Base-by-base conservation (phyloP, 2,113 vertebrate species). In the Nycticorax nycticorax region DNA sequence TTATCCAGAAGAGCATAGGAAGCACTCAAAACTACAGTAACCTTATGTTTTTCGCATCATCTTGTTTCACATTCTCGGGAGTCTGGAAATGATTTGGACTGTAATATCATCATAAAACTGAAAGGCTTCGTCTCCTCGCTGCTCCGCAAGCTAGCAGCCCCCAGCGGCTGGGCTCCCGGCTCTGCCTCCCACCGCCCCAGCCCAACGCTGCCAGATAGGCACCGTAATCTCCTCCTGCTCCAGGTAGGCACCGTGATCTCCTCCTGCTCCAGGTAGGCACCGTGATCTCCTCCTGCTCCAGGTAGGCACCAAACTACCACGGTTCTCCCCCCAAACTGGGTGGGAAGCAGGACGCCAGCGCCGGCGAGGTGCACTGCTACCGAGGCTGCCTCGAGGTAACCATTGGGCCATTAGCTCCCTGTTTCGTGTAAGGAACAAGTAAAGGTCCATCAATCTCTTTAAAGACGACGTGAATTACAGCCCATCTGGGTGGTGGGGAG, bases 11-110 rank as follows among this genome's bases (percentile, higher is more conserved):
- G 81, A 88, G 71, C 57, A 79, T 0, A 1, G 72, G 43, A 80
- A 81, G 45, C 16, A 20, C 90, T 88, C 74, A 56, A 16, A 95
- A 92, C 88, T 66, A 12, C 2, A 16, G 14, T 2, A 22, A 78
- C 77, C 85, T 94, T 20, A 82, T 82, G 89, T 55, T 96, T 95
- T 95, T 88, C 92, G 85, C 94, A 96, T 96, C 93, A 91, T 81
- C 94, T 84, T 94, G 84, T 68, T 89, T 89, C 92, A 59, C 67
- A 26, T 93, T 56, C 75, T 80, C 2, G 1, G 48, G 76, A 93
- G 82, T 64, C 95, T 92, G 94, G 95, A 85, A 94, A 75, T n/a
- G 68, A 96, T 96, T 78, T 92, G 86, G 89, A 14, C 85, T 85
- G 35, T 12, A 85, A 75, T 52, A 55, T 68, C 82, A 71, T 37